A percentile compares a stretch with the other conserved stretches of the same genome.
Evolutionary conservation across 2,113 vertebrate genomes (phyloP).

Genomic region (Mormyrus iriodes): DNA sequence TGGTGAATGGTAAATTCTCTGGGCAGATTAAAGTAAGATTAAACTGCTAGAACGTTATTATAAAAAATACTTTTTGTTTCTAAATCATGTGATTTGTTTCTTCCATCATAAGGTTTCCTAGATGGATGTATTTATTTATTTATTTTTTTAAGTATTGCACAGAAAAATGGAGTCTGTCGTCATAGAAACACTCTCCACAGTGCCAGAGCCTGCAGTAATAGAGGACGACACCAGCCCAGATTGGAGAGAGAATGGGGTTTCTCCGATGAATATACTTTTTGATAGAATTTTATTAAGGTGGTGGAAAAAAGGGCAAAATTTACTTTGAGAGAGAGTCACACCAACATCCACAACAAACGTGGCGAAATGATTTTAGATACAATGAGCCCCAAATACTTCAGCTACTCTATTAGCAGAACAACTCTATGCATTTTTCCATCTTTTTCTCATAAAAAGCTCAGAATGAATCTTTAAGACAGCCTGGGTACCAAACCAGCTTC

Average conservation of each 20-base stretch:
- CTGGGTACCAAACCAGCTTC: neutral
- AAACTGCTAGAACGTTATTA: neutral
- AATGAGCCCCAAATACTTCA: neutral
- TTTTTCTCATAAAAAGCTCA: neutral
- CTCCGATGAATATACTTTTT: neutral
- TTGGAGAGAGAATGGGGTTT: neutral
- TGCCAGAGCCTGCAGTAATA: neutral
- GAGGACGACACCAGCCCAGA: neutral
- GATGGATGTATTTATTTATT: neutral
- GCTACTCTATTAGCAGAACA: neutral
- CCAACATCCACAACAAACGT: neutral
- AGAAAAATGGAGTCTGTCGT: neutral
- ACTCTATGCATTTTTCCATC: neutral
- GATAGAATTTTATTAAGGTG: neutral
- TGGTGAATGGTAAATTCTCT: neutral
- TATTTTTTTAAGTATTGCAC: neutral
- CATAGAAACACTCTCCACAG: constrained; percentile 4
- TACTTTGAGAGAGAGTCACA: neutral
- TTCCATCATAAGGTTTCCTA: neutral
- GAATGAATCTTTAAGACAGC: neutral
- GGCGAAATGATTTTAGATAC: neutral
- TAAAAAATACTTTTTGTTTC: neutral
- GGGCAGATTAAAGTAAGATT: neutral
- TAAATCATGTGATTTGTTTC: neutral
- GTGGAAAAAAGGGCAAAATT: neutral